Percentiles rank a stretch among this genome's conserved stretches.
These are phyloP conservation scores for Syngnathus floridae DNA, from an alignment of 2,113 vertebrate species.

Conservation along the genomic window DNA sequence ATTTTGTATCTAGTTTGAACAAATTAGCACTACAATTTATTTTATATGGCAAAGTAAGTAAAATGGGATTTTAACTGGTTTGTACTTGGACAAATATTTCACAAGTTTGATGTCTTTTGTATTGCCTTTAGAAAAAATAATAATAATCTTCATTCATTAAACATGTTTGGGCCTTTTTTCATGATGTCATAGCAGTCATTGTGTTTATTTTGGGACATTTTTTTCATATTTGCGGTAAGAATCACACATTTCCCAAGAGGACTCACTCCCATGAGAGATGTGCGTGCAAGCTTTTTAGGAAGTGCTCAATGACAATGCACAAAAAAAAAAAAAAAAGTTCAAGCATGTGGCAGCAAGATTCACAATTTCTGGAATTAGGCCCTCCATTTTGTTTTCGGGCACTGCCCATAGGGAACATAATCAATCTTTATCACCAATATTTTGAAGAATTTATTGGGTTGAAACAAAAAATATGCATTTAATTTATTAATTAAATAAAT, in stretches of 20 bases:
- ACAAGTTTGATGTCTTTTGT: neutral
- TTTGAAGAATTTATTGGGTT: too few species aligned
- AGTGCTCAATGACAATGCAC: neutral
- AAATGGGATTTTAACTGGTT: slow-evolving; percentile 14
- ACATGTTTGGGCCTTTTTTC: neutral
- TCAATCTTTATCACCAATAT: too few species aligned
- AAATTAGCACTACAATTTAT: slow-evolving; percentile 31
- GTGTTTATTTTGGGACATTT: neutral
- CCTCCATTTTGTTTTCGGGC: neutral
- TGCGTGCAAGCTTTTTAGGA: neutral
- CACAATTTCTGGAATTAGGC: neutral
- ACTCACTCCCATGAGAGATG: neutral
- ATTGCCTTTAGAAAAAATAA: slow-evolving; percentile 35
- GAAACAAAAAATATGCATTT: too few species aligned
- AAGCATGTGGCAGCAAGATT: neutral
- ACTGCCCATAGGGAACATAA: too few species aligned
- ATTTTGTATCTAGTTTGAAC: slow-evolving; percentile 30
- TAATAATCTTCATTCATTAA: neutral
- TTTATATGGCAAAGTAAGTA: slow-evolving; percentile 6
- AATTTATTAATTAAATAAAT: too few species aligned
- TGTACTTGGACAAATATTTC: neutral
- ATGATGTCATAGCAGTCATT: neutral
- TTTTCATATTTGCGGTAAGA: neutral
- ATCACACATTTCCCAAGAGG: neutral
- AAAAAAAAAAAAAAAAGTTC: neutral